These are phyloP conservation scores for Mobula hypostoma DNA, from an alignment of 2,113 vertebrate genomes.

Conservation along the genomic window DNA sequence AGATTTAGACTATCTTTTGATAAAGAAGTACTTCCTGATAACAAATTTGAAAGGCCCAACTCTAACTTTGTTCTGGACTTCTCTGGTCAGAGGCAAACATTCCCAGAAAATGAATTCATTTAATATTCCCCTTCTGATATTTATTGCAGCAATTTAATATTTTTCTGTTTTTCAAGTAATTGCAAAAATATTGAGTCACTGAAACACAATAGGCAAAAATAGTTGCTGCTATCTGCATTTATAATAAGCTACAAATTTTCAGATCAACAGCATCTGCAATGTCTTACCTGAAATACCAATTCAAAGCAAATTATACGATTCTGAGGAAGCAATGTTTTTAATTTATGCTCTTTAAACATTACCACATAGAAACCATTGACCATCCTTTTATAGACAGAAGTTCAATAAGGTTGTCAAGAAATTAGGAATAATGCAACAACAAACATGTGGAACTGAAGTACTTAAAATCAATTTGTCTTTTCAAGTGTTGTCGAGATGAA, in stretches of 20 bases:
- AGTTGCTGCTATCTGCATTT: not conserved
- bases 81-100: not conserved
- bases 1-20: not conserved
- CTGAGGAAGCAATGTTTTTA: constrained; percentile 45
- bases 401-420: constrained; percentile 57
- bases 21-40: not conserved
- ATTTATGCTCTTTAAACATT: constrained; percentile 67
- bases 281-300: constrained; percentile 33
- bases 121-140: not conserved
- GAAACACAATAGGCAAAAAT: not conserved
- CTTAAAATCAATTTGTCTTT: constrained; percentile 49
- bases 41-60: not conserved
- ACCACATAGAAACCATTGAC: constrained; percentile 53
- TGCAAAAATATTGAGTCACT: not conserved
- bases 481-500: constrained; percentile 50
- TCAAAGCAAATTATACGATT: constrained; percentile 38
- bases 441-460: constrained; percentile 55
- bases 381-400: constrained; percentile 40
- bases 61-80: not conserved
- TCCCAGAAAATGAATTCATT: not conserved
- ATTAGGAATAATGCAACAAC: constrained; percentile 46
- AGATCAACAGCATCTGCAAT: not conserved
- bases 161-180: not conserved
- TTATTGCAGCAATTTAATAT: not conserved
- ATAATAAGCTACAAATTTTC: not conserved